phyloP scores from a whole-genome alignment of 2,888 invertebrate genomes.

The Drosophila dives region DNA sequence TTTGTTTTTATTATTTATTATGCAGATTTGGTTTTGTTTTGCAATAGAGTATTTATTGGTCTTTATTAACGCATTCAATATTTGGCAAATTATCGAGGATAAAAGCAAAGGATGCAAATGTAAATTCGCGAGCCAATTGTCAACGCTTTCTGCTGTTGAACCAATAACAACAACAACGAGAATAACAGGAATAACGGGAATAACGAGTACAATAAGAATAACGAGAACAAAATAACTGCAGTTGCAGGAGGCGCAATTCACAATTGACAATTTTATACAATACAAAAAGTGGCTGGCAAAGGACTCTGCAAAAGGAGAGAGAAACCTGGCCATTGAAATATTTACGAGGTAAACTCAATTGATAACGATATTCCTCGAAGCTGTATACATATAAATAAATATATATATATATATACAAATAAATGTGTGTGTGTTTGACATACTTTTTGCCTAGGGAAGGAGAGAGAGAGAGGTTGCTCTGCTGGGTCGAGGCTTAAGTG shows the following conservation, averaged over 20 bases:
- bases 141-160: constrained; percentile 23
- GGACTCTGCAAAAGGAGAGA: not conserved
- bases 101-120: constrained; percentile 52
- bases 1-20: not conserved
- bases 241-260: constrained; percentile 5
- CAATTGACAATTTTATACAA: constrained; percentile 25
- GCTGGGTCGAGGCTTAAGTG: constrained; percentile 18
- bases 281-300: constrained; percentile 14
- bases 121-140: constrained; percentile 52
- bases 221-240: constrained; percentile 2
- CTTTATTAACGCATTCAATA: constrained; percentile 1
- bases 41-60: not conserved
- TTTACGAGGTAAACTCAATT: constrained; percentile 33
- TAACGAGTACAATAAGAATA: not conserved
- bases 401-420: not conserved
- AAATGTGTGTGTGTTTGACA: constrained; percentile 26
- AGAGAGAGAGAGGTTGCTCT: not conserved
- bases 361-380: constrained; percentile 16
- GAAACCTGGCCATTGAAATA: constrained; percentile 22
- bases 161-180: not conserved
- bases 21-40: not conserved
- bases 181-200: not conserved
- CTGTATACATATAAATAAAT: not conserved
- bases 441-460: constrained; percentile 38
- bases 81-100: constrained; percentile 57